phyloP scores from a whole-genome alignment of 1,140 invertebrate species.

The Steinernema khuongi region DNA sequence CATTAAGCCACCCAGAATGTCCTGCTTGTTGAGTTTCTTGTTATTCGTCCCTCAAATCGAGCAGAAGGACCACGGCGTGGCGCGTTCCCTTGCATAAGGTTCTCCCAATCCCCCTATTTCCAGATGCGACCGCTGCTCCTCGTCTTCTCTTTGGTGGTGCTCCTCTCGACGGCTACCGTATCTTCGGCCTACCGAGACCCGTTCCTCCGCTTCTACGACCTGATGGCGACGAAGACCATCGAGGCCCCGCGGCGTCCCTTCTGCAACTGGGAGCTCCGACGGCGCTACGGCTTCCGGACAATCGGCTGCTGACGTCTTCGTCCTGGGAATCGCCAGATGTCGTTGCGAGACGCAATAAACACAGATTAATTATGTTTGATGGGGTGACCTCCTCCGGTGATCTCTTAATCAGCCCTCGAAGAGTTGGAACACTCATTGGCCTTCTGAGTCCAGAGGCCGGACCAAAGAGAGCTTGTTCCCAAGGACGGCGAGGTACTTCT shows the following conservation, averaged over 20 bases:
- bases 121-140: neutral
- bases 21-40: no score
- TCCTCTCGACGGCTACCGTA: neutral
- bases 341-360: no score
- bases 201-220: constrained; percentile 3
- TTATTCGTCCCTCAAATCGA: neutral
- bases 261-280: neutral
- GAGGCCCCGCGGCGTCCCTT: neutral
- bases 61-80: no score
- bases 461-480: no score
- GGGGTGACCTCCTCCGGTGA: no score
- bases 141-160: neutral
- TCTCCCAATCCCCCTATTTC: neutral
- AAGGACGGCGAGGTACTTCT: no score
- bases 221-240: neutral
- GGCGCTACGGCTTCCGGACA: neutral
- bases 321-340: no score
- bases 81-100: neutral
- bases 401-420: no score
- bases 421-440: no score
- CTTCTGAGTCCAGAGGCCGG: no score
- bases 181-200: neutral
- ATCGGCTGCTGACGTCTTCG: neutral
- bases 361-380: no score
- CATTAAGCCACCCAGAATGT: no score